Evolutionary conservation across 2,888 invertebrate species (phyloP).

Genomic region (Stenurella melanura): DNA sequence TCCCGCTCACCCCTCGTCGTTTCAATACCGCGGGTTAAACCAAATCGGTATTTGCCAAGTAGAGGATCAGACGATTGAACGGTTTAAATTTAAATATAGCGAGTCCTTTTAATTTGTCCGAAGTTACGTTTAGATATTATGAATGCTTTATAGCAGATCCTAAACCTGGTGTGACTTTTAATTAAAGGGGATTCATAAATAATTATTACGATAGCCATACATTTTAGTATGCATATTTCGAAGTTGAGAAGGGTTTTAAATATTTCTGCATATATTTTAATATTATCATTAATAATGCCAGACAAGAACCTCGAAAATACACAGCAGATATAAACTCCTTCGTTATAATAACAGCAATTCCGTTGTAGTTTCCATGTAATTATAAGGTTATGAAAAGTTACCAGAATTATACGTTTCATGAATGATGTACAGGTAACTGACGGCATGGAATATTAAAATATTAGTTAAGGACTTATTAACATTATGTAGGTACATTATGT

Average conservation of each 20-base stretch:
- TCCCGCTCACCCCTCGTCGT: neutral
- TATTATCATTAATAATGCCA: slow-evolving; percentile 18
- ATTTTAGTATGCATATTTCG: slow-evolving; percentile 7
- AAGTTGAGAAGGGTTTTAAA: slow-evolving; percentile 16
- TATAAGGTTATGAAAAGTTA: slow-evolving; percentile 3
- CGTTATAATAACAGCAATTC: slow-evolving; percentile 8
- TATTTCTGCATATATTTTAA: slow-evolving; percentile 24
- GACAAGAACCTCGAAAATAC: slow-evolving; percentile 8
- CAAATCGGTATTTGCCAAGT: slow-evolving; percentile 11
- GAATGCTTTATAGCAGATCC: slow-evolving; percentile 7
- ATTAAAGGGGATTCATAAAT: slow-evolving; percentile 23
- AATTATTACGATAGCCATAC: slow-evolving; percentile 13
- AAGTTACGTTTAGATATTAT: slow-evolving; percentile 10
- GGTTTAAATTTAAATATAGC: slow-evolving; percentile 23
- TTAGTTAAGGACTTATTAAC: neutral
- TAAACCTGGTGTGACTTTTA: slow-evolving; percentile 10
- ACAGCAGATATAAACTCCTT: slow-evolving; percentile 4
- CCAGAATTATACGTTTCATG: neutral
- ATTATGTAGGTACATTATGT: neutral
- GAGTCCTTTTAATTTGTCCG: slow-evolving; percentile 16
- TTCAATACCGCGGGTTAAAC: neutral
- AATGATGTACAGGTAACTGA: neutral
- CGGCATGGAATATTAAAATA: neutral
- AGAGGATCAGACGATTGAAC: slow-evolving; percentile 5
- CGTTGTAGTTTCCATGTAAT: neutral